Conservation (phyloP, 2,888 invertebrate species). For the Leptinotarsa haldemani region DNA sequence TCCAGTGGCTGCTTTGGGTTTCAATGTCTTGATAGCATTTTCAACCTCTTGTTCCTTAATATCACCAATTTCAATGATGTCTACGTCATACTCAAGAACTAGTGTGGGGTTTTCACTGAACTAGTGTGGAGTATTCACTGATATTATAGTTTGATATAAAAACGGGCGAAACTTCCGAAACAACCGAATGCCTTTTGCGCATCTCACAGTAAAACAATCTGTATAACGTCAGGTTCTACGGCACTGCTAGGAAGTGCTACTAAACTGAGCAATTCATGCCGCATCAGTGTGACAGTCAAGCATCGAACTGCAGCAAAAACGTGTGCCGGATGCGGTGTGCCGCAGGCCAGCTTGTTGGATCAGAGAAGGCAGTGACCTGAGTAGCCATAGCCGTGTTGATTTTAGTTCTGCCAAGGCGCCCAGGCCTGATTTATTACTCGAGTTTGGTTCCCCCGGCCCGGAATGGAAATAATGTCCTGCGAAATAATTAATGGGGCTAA, state of each 20-base stretch:
- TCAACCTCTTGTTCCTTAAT: too few relatives aligned
- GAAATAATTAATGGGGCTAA: slow-evolving; percentile 12
- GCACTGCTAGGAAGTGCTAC: background rate
- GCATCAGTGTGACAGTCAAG: slow-evolving; percentile 27
- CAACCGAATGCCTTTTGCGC: too few relatives aligned
- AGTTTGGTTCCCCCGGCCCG: background rate
- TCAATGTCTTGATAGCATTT: too few relatives aligned
- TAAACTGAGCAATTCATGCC: slow-evolving; percentile 6
- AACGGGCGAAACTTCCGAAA: too few relatives aligned
- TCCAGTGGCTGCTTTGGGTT: too few relatives aligned
- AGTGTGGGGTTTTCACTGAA: too few relatives aligned
- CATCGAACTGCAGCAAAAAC: slow-evolving; percentile 55
- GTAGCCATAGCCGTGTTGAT: slow-evolving; percentile 17
- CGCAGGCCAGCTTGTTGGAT: slow-evolving; percentile 50
- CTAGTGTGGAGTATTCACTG: too few relatives aligned
- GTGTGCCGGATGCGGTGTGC: slow-evolving; percentile 61
- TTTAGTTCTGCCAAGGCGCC: slow-evolving; percentile 5
- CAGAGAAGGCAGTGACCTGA: slow-evolving; percentile 44
- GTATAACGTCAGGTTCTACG: background rate
- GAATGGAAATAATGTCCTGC: slow-evolving; percentile 16
- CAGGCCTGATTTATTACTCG: slow-evolving; percentile 4
- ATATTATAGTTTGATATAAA: too few relatives aligned
- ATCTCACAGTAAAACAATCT: too few relatives aligned
- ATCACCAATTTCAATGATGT: too few relatives aligned
- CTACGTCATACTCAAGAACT: too few relatives aligned